Evolutionary conservation across 1,140 invertebrate species (phyloP).

Genomic region (Drosophila pandora): DNA sequence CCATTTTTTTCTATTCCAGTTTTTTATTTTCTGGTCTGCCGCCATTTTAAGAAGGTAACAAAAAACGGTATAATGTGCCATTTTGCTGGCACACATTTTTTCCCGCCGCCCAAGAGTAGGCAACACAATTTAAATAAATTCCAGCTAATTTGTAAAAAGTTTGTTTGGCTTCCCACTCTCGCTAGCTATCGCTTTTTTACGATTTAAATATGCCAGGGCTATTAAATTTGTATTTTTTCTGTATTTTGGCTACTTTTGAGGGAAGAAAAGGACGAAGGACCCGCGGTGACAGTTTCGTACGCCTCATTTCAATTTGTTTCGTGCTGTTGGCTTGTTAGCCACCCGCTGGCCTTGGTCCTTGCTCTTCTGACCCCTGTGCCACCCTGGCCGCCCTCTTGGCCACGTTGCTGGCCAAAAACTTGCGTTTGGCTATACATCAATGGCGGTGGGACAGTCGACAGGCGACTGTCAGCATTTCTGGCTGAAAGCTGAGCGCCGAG

Average conservation of each 20-base stretch:
- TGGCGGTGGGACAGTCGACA: slow-evolving; percentile 54
- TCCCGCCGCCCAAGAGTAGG: slow-evolving; percentile 32
- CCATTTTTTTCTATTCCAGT: not conserved
- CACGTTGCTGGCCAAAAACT: slow-evolving; percentile 16
- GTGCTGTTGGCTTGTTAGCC: slow-evolving; percentile 69
- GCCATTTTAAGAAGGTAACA: not conserved
- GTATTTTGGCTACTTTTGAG: not conserved
- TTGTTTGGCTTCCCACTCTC: slow-evolving; percentile 41
- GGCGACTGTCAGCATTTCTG: slow-evolving; percentile 59
- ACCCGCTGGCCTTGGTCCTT: slow-evolving; percentile 56
- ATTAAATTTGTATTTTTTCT: slow-evolving; percentile 57
- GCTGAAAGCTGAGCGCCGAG: slow-evolving; percentile 14
- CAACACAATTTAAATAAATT: slow-evolving; percentile 77
- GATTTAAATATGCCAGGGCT: slow-evolving; percentile 74
- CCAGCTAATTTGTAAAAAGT: slow-evolving; percentile 74
- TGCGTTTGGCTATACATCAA: slow-evolving; percentile 63
- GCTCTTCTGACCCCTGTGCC: slow-evolving; percentile 7
- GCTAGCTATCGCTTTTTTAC: slow-evolving; percentile 46
- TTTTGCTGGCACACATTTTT: slow-evolving; percentile 46
- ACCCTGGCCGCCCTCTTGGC: slow-evolving; percentile 12
- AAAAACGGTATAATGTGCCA: slow-evolving; percentile 26
- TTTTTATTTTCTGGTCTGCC: not conserved
- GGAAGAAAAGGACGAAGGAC: slow-evolving; percentile 7
- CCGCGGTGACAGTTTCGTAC: slow-evolving; percentile 48
- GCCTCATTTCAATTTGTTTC: slow-evolving; percentile 75